These are phyloP conservation scores for Otus scops DNA, from an alignment of 2,797 vertebrate species.

Conservation along the genomic window DNA sequence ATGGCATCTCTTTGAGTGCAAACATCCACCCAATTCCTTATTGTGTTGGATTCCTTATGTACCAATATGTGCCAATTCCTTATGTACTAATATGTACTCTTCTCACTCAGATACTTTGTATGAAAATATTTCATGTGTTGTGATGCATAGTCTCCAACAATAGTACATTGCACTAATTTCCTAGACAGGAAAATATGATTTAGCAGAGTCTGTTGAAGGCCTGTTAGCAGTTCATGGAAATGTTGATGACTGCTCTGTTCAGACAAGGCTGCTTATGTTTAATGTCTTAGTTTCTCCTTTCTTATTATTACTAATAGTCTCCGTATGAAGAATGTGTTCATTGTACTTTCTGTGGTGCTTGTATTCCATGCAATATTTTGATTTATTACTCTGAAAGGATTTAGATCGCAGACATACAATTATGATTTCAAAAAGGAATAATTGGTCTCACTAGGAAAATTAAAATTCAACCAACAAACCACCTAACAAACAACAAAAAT, in stretches of 20 bases:
- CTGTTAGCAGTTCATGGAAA: neutral
- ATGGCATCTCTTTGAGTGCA: no score
- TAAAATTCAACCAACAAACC: neutral
- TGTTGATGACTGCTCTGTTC: neutral
- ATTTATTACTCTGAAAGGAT: neutral
- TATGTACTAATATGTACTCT: neutral
- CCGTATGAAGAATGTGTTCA: neutral
- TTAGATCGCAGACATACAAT: neutral
- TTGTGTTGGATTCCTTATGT: no score
- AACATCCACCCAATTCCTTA: no score
- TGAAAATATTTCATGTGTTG: neutral
- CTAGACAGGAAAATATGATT: neutral
- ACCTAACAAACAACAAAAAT: neutral
- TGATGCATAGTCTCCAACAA: neutral
- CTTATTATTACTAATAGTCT: neutral
- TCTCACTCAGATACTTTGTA: neutral
- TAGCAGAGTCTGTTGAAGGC: neutral
- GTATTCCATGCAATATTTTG: neutral
- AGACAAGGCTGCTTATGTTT: neutral
- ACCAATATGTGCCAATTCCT: no score
- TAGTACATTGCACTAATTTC: neutral
- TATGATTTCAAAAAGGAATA: neutral
- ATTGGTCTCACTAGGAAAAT: neutral
- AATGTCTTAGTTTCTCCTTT: neutral
- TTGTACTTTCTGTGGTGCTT: neutral